These are phyloP conservation scores for Rhysida immarginata DNA, from an alignment of 1,140 invertebrate genomes.

Conservation along the genomic window DNA sequence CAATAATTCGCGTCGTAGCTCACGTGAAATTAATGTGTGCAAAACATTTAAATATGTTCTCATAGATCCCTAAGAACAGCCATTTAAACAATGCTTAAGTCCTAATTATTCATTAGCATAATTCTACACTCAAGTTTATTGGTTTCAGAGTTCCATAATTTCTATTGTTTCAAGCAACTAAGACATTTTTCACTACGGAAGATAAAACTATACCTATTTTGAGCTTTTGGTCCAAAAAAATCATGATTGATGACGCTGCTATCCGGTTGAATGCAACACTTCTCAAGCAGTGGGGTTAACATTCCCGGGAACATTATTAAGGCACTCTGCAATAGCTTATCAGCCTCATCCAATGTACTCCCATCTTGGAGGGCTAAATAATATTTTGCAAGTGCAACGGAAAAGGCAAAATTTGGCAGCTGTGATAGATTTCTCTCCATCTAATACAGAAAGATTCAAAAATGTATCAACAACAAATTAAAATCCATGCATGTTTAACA, in stretches of 20 bases:
- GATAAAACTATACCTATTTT: neutral
- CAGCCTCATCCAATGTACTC: constrained; percentile 33
- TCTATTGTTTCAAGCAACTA: no score
- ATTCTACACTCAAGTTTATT: no score
- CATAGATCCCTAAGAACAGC: no score
- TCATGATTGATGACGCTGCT: constrained; percentile 38
- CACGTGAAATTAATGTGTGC: no score
- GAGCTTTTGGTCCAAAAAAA: constrained; percentile 26
- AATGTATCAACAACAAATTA: no score
- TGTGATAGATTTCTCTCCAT: constrained; percentile 50
- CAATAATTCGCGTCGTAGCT: no score
- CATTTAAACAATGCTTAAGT: no score
- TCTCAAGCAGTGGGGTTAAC: constrained; percentile 52
- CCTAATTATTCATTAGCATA: no score
- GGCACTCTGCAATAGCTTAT: constrained; percentile 52
- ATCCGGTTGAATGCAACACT: constrained; percentile 57
- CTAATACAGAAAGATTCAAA: constrained; percentile 43
- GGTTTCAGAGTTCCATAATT: no score
- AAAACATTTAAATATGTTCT: no score
- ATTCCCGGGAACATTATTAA: constrained; percentile 71
- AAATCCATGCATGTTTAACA: no score
- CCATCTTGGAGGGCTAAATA: constrained; percentile 26
- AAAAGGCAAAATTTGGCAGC: constrained; percentile 77
- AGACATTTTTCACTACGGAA: no score
- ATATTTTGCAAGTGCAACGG: constrained; percentile 60